Percentiles rank a stretch among this genome's conserved stretches.
These are phyloP conservation scores for Sinocyclocheilus maitianheensis DNA, from an alignment of 2,113 vertebrate genomes.

Conservation along the genomic window DNA sequence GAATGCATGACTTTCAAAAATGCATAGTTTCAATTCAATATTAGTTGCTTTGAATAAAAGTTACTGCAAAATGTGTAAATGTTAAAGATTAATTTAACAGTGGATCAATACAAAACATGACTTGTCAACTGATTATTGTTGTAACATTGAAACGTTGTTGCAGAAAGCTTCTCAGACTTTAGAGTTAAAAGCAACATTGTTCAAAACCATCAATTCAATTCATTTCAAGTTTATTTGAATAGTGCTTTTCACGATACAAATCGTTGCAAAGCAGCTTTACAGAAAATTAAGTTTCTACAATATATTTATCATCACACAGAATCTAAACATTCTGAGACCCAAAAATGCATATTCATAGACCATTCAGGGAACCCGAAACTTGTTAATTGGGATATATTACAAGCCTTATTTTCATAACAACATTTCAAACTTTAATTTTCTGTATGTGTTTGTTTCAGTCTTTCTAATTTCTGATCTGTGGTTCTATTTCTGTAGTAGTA, in stretches of 20 bases:
- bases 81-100: background rate
- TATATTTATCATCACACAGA: too few species aligned
- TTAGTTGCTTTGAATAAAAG: background rate
- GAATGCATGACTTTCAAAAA: background rate
- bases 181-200: background rate
- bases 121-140: background rate
- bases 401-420: too few species aligned
- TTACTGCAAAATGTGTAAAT: background rate
- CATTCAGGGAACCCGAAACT: background rate
- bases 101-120: background rate
- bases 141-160: background rate
- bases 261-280: too few species aligned
- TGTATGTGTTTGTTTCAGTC: slow-evolving; percentile 59
- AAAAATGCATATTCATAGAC: background rate
- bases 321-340: background rate
- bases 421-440: background rate
- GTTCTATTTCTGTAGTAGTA: background rate
- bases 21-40: background rate
- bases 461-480: slow-evolving; percentile 71
- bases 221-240: too few species aligned
- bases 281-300: too few species aligned
- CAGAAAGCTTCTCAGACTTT: background rate
- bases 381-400: background rate
- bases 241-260: too few species aligned
- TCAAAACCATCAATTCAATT: background rate